A percentile compares a stretch with the other conserved stretches of the same genome.
phyloP scores from a whole-genome alignment of 2,888 invertebrate species.

The Synergus itoensis region DNA sequence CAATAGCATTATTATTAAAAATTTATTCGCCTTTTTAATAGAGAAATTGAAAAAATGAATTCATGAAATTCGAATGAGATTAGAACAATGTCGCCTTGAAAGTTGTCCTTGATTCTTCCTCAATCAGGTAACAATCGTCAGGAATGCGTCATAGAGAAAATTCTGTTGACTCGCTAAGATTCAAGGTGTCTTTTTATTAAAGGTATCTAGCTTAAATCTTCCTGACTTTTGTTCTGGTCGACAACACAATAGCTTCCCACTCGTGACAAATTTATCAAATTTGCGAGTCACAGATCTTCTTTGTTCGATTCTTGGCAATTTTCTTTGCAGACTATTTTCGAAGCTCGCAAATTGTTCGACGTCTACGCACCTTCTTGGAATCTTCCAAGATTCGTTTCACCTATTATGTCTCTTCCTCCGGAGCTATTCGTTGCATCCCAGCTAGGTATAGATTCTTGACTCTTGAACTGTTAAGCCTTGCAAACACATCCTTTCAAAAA shows the following conservation, averaged over 20 bases:
- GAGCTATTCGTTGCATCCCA: background rate
- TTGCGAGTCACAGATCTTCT: background rate
- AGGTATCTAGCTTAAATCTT: background rate
- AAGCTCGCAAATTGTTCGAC: background rate
- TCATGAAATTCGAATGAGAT: background rate
- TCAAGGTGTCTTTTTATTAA: background rate
- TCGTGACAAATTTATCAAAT: constrained; percentile 5
- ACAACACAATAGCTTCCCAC: background rate
- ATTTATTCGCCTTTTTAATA: too few species aligned
- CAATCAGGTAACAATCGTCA: background rate
- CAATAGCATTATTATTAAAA: too few species aligned
- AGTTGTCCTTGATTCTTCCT: background rate
- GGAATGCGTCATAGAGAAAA: background rate
- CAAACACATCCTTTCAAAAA: background rate
- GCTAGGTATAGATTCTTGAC: background rate
- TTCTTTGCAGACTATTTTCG: background rate
- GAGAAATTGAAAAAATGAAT: too few species aligned
- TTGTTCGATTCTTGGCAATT: background rate
- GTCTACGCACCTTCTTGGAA: background rate
- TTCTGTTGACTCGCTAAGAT: background rate
- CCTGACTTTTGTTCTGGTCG: background rate
- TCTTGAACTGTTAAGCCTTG: background rate
- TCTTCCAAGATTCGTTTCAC: background rate
- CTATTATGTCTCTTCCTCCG: background rate
- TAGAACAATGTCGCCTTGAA: background rate